Conservation (phyloP, 2,888 invertebrate species). For the Invenusta paracnida region DNA sequence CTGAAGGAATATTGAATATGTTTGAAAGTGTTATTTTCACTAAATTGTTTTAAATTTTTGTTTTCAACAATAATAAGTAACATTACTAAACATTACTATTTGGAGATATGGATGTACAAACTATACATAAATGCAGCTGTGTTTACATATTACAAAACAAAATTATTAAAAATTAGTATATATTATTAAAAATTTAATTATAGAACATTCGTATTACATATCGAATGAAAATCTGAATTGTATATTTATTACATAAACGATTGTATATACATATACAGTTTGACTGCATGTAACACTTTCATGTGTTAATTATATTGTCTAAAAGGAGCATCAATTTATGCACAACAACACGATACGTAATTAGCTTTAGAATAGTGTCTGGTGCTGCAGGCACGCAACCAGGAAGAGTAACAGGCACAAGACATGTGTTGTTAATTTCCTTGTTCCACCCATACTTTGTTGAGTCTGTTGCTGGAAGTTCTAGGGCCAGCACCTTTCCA, state of each 20-base stretch:
- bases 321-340: neutral
- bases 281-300: neutral
- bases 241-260: neutral
- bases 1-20: too few relatives aligned
- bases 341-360: slow-evolving; percentile 9
- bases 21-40: too few relatives aligned
- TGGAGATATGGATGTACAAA: too few relatives aligned
- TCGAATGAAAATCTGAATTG: neutral
- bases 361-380: slow-evolving; percentile 14
- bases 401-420: slow-evolving; percentile 8
- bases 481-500: neutral
- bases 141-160: too few relatives aligned
- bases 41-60: too few relatives aligned
- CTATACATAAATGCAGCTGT: too few relatives aligned
- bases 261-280: neutral
- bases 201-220: neutral
- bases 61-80: too few relatives aligned
- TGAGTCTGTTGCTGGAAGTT: too few relatives aligned
- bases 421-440: neutral
- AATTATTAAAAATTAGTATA: too few relatives aligned
- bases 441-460: neutral
- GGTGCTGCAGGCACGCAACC: slow-evolving; percentile 3
- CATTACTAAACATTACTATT: too few relatives aligned
- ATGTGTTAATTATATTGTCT: neutral
- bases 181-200: too few relatives aligned